A percentile compares a stretch with the other conserved stretches of the same genome.
Evolutionary conservation across 2,113 vertebrate genomes (phyloP).

Genomic region (Hyperoodon ampullatus): DNA sequence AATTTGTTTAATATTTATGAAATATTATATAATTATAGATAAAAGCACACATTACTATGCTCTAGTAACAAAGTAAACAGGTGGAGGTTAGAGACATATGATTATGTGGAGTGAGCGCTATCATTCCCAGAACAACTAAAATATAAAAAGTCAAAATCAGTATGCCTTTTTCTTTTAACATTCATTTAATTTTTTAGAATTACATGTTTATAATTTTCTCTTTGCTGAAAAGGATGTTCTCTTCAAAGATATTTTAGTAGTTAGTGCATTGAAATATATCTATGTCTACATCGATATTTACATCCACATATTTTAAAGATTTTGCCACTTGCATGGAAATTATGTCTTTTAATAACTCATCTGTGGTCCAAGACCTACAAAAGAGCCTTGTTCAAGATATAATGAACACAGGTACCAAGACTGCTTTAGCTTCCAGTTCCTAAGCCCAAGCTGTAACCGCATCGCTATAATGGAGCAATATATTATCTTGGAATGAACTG

Average conservation of each 20-base stretch:
- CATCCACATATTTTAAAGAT: neutral
- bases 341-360: slow-evolving; percentile 33
- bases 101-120: neutral
- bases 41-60: neutral
- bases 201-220: neutral
- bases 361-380: slow-evolving; percentile 2
- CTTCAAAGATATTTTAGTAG: neutral
- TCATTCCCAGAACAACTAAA: neutral
- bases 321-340: neutral
- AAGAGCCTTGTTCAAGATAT: slow-evolving; percentile 15
- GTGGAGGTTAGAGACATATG: neutral
- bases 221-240: neutral
- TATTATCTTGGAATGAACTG: slow-evolving; percentile 81
- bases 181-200: slow-evolving; percentile 27
- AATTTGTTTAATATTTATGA: neutral
- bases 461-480: slow-evolving; percentile 78
- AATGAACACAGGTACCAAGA: neutral
- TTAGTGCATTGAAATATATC: neutral
- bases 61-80: neutral
- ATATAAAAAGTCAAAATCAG: neutral
- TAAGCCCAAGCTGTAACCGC: slow-evolving; percentile 62
- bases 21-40: neutral
- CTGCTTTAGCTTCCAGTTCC: slow-evolving; percentile 64
- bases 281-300: neutral
- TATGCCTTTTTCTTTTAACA: neutral